Percentiles rank a stretch among this genome's conserved stretches.
phyloP scores from a whole-genome alignment of 2,888 invertebrate genomes.

The Zaprionus bogoriensis region DNA sequence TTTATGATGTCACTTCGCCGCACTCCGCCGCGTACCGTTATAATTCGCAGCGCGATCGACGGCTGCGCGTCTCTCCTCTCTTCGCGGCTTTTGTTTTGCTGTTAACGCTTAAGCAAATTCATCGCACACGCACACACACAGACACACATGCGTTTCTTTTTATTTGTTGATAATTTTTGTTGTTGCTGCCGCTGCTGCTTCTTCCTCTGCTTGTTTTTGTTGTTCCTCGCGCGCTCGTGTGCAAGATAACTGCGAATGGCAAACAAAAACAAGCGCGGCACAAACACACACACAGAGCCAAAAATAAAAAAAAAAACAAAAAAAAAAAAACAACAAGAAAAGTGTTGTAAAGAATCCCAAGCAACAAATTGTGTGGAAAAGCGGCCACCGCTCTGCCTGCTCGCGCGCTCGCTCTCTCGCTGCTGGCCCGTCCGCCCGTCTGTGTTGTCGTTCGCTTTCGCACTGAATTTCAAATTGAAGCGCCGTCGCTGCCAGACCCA shows the following conservation, averaged over 20 bases:
- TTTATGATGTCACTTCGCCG: slow-evolving; percentile 58
- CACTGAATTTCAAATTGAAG: slow-evolving; percentile 65
- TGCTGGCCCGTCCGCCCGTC: slow-evolving; percentile 33
- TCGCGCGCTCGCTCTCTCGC: slow-evolving; percentile 8
- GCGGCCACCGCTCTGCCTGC: slow-evolving; percentile 26
- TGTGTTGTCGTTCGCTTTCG: slow-evolving; percentile 63
- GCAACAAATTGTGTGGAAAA: slow-evolving; percentile 30
- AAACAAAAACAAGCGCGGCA: slow-evolving; percentile 24
- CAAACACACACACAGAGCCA: slow-evolving; percentile 19
- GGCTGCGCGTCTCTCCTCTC: neutral
- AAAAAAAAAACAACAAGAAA: slow-evolving; percentile 10
- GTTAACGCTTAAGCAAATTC: slow-evolving; percentile 34
- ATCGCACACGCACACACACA: slow-evolving; percentile 7
- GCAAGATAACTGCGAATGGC: slow-evolving; percentile 13
- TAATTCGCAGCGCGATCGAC: slow-evolving; percentile 14
- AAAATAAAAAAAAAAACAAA: slow-evolving; percentile 5
- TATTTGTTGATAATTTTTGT: slow-evolving; percentile 39
- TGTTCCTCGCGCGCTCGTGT: neutral
- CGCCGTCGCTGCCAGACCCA: slow-evolving; percentile 49
- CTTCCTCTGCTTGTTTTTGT: slow-evolving; percentile 1
- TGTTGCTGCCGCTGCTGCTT: neutral
- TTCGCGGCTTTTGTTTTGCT: slow-evolving; percentile 31
- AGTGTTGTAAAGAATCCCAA: slow-evolving; percentile 15
- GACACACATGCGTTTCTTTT: slow-evolving; percentile 32
- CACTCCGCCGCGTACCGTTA: slow-evolving; percentile 24